A percentile compares a stretch with the other conserved stretches of the same genome.
phyloP scores from a whole-genome alignment of 2,888 invertebrate species.

The Nudaria mundana region DNA sequence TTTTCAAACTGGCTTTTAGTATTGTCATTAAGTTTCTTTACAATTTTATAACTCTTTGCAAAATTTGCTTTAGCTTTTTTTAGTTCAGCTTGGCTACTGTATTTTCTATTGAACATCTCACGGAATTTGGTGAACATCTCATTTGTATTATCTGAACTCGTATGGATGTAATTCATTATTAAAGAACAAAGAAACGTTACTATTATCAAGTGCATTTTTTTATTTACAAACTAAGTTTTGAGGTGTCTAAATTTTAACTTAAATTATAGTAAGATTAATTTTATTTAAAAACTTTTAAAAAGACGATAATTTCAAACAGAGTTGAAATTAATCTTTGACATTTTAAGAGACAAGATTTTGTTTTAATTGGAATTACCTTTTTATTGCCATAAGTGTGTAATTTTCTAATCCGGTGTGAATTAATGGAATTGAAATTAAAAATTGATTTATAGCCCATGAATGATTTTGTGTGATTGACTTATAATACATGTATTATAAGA shows the following conservation, averaged over 20 bases:
- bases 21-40: constrained; percentile 39
- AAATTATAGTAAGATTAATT: too few relatives aligned
- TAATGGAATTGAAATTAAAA: constrained; percentile 42
- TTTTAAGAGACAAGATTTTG: too few relatives aligned
- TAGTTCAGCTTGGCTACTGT: not conserved
- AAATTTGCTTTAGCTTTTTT: not conserved
- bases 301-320: too few relatives aligned
- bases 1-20: constrained; percentile 3
- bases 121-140: not conserved
- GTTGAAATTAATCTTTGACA: too few relatives aligned
- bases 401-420: constrained; percentile 50
- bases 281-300: too few relatives aligned
- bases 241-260: too few relatives aligned
- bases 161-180: not conserved
- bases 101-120: not conserved
- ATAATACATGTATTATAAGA: too few relatives aligned
- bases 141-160: not conserved
- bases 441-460: constrained; percentile 44
- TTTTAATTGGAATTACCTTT: too few relatives aligned
- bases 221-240: too few relatives aligned
- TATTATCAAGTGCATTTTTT: not conserved
- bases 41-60: not conserved
- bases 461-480: too few relatives aligned
- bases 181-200: not conserved
- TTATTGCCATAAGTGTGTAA: too few relatives aligned